Conservation (phyloP, 2,888 invertebrate species). For the Allolobophora icterica region DNA sequence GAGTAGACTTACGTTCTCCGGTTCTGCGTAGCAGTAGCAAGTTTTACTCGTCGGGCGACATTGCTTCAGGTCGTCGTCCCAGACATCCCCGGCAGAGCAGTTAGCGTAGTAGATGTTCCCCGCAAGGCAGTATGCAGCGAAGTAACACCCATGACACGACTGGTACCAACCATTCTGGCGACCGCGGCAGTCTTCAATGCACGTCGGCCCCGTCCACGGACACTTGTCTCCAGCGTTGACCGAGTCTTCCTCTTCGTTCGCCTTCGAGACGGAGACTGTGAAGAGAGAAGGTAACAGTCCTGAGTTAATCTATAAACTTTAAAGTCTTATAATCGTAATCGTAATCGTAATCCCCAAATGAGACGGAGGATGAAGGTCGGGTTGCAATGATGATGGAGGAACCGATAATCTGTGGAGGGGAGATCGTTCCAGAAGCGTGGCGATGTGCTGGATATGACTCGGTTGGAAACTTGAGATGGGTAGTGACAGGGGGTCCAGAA, state of each 20-base stretch:
- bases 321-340: too few relatives aligned
- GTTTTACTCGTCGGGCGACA: not conserved
- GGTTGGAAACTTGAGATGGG: too few relatives aligned
- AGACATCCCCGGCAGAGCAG: not conserved
- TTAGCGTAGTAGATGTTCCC: not conserved
- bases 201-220: not conserved
- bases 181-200: not conserved
- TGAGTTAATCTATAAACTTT: not conserved
- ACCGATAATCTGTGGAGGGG: too few relatives aligned
- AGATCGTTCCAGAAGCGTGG: too few relatives aligned
- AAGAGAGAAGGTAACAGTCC: not conserved
- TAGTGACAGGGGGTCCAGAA: too few relatives aligned
- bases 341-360: too few relatives aligned
- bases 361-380: too few relatives aligned
- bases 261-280: not conserved
- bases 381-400: too few relatives aligned
- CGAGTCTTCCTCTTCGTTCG: not conserved
- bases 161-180: not conserved
- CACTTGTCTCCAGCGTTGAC: not conserved
- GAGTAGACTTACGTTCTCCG: not conserved
- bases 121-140: not conserved
- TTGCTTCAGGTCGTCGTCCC: not conserved
- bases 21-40: not conserved
- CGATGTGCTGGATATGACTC: too few relatives aligned
- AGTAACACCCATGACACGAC: not conserved